A percentile compares a stretch with the other conserved stretches of the same genome.
These are phyloP conservation scores for Agonopterix alstromeriana DNA, from an alignment of 2,888 invertebrate genomes.

Conservation along the genomic window DNA sequence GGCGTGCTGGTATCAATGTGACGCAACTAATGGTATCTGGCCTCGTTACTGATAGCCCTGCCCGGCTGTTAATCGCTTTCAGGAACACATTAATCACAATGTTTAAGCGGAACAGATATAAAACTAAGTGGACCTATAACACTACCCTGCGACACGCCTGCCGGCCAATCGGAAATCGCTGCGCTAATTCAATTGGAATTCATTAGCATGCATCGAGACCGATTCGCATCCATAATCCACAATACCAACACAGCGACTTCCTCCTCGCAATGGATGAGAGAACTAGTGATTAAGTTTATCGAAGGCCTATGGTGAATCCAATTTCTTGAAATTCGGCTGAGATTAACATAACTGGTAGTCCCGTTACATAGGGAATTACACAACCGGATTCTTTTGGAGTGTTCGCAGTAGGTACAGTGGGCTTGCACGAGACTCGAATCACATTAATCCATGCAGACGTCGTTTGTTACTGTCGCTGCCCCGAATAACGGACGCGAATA, in stretches of 20 bases:
- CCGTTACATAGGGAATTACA: conserved; percentile 71
- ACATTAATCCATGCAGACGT: conserved; percentile 51
- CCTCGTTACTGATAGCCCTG: conserved; percentile 37
- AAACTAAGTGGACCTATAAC: conserved; percentile 24
- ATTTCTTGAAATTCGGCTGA: conserved; percentile 71
- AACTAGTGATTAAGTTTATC: conserved; percentile 31
- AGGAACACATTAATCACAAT: conserved; percentile 31
- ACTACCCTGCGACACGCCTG: conserved; percentile 32
- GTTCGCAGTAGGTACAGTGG: conserved; percentile 10
- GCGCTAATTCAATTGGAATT: conserved; percentile 34
- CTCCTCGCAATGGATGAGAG: conserved; percentile 18
- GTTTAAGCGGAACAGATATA: conserved; percentile 2
- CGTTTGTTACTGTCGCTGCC: conserved; percentile 59
- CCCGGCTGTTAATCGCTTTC: conserved; percentile 39
- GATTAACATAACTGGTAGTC: conserved; percentile 73
- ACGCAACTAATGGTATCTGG: conserved; percentile 37
- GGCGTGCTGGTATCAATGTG: conserved; percentile 9
- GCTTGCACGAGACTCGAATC: conserved; percentile 10
- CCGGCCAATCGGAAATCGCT: conserved; percentile 31
- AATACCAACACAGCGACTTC: conserved; percentile 22
- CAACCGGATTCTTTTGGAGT: conserved; percentile 39
- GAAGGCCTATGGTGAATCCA: conserved; percentile 51
- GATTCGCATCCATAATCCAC: conserved; percentile 30
- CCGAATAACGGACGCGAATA: conserved; percentile 66
- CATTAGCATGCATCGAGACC: conserved; percentile 35